Conservation (phyloP, 2,113 vertebrate species). For the Mesocricetus auratus region DNA sequence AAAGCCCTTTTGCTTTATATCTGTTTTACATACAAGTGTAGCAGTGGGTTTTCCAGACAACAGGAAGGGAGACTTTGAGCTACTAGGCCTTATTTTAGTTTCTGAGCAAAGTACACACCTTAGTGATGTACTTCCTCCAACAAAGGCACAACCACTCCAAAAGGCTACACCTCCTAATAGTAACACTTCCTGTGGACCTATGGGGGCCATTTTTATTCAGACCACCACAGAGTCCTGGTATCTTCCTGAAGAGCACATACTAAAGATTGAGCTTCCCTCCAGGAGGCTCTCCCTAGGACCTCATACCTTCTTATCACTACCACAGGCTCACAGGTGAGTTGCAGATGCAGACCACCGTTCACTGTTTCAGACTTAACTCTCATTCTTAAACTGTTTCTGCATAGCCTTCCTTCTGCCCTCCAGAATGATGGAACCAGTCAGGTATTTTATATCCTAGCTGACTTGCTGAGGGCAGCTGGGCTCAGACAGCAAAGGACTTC, state of each 20-base stretch:
- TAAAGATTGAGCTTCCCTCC: neutral
- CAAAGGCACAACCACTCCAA: neutral
- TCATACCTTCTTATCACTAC: no score
- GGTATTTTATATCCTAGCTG: slow-evolving; percentile 31
- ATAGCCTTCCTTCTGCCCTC: neutral
- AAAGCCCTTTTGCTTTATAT: neutral
- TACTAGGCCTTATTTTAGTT: neutral
- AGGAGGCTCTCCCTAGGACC: neutral
- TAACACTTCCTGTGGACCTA: neutral
- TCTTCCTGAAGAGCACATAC: neutral
- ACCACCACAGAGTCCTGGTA: neutral
- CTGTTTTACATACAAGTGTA: neutral
- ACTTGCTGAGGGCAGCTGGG: neutral
- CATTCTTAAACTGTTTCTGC: neutral
- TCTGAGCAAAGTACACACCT: neutral
- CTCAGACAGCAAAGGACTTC: slow-evolving; percentile 30
- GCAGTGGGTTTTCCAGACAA: neutral
- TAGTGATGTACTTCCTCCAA: neutral
- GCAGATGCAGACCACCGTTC: neutral
- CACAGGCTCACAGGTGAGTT: neutral
- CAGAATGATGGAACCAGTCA: neutral
- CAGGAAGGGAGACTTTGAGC: neutral
- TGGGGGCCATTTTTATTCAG: neutral
- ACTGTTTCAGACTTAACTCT: neutral
- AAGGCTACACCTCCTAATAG: neutral